Percentiles rank a stretch among this genome's conserved stretches.
Conservation (phyloP, 2,797 vertebrate species). For the Hafferia zeledoni region DNA sequence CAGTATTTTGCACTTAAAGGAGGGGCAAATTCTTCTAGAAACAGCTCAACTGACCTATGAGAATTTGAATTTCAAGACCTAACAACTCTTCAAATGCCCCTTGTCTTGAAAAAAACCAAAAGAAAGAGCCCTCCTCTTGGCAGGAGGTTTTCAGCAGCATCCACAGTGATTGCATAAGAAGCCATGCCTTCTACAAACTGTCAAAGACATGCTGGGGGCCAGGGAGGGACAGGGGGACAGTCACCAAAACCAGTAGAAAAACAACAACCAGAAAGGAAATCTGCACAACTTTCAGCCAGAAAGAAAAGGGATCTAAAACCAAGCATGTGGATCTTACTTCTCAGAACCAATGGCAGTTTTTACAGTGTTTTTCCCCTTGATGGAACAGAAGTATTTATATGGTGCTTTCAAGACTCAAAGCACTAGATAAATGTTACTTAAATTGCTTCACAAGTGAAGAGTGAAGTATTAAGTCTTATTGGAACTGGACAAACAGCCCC, state of each 20-base stretch:
- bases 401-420: background rate
- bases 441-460: background rate
- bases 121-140: slow-evolving; percentile 16
- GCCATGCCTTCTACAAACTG: slow-evolving; percentile 69
- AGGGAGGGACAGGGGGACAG: background rate
- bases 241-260: background rate
- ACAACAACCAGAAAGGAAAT: background rate
- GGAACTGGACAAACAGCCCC: background rate
- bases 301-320: background rate
- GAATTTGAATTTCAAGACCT: background rate
- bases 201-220: slow-evolving; percentile 68
- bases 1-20: slow-evolving; percentile 49
- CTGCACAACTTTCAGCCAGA: background rate
- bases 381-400: slow-evolving; percentile 23
- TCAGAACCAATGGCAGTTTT: background rate
- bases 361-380: background rate
- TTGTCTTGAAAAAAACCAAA: slow-evolving; percentile 37
- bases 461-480: background rate
- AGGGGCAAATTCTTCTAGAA: background rate
- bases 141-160: slow-evolving; percentile 77
- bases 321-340: background rate
- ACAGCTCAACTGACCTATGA: background rate
- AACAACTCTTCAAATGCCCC: slow-evolving; percentile 21
- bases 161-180: slow-evolving; percentile 70
- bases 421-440: background rate